A percentile compares a stretch with the other conserved stretches of the same genome.
Conservation (phyloP, 1,140 invertebrate species). For the Tenebrio molitor region DNA sequence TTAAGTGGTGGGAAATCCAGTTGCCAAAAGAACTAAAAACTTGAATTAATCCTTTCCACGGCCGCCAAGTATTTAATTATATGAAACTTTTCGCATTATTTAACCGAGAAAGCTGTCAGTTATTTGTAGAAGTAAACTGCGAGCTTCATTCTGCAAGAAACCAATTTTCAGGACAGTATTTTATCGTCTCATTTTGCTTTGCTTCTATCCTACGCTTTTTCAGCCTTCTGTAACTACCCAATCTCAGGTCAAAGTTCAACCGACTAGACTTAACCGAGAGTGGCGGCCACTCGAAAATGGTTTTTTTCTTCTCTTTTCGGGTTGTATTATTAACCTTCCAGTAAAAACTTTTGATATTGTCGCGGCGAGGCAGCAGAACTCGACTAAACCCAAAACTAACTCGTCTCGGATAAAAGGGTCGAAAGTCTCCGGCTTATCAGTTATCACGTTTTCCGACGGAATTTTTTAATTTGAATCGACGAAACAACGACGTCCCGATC, state of each 20-base stretch:
- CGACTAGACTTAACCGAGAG: constrained; percentile 33
- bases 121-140: constrained; percentile 32
- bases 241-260: constrained; percentile 38
- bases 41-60: constrained; percentile 37
- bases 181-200: constrained; percentile 40
- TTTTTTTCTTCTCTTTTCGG: constrained; percentile 1
- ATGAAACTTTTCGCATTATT: constrained; percentile 38
- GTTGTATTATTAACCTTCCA: neutral
- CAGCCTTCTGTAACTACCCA: constrained; percentile 9
- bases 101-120: constrained; percentile 32
- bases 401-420: neutral
- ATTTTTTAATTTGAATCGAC: constrained; percentile 13
- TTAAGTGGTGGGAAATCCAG: constrained; percentile 36
- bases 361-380: neutral
- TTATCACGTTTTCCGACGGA: neutral
- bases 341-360: neutral
- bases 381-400: neutral
- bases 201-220: constrained; percentile 32
- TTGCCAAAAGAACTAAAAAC: constrained; percentile 34
- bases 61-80: constrained; percentile 33
- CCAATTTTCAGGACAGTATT: constrained; percentile 37
- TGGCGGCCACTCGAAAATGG: constrained; percentile 15
- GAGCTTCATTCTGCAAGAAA: constrained; percentile 29
- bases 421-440: neutral
- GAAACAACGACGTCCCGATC: neutral